Evolutionary conservation across 2,888 invertebrate species (phyloP).

Genomic region (Venusia cambrica): DNA sequence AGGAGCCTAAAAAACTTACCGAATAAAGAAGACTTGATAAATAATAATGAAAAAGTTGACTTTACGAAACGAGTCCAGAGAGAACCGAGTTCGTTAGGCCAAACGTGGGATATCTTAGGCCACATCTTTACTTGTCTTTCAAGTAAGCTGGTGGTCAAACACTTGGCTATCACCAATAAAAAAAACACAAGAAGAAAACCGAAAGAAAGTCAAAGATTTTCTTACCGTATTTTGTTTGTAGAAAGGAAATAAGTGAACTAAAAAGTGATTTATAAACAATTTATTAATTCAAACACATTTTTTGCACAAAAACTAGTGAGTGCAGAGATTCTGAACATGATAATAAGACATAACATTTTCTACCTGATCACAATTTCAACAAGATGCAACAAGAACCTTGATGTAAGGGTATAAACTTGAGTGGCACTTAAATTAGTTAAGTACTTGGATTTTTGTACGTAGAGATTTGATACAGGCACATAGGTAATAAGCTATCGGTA

Average conservation of each 20-base stretch:
- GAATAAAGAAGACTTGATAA: too few species aligned
- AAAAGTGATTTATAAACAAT: conserved; percentile 26
- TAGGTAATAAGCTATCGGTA: conserved; percentile 7
- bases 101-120: too few species aligned
- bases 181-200: too few species aligned
- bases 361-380: conserved; percentile 37
- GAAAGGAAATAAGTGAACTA: conserved; percentile 16
- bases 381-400: conserved; percentile 32
- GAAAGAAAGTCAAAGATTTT: too few species aligned
- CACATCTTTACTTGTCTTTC: too few species aligned
- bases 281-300: conserved; percentile 36
- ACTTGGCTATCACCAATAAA: too few species aligned
- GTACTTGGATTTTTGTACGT: conserved; percentile 42
- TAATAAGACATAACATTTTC: conserved; percentile 38
- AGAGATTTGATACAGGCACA: conserved; percentile 28
- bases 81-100: too few species aligned
- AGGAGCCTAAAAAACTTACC: too few species aligned
- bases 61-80: too few species aligned
- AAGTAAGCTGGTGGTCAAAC: too few species aligned
- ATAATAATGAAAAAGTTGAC: too few species aligned
- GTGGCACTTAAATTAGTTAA: conserved; percentile 35
- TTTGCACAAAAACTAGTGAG: conserved; percentile 54
- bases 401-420: conserved; percentile 25
- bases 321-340: conserved; percentile 52
- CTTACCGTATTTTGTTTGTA: too few species aligned